phyloP scores from a whole-genome alignment of 2,113 vertebrate species.

The Hypocryptadius cinnamomeus region DNA sequence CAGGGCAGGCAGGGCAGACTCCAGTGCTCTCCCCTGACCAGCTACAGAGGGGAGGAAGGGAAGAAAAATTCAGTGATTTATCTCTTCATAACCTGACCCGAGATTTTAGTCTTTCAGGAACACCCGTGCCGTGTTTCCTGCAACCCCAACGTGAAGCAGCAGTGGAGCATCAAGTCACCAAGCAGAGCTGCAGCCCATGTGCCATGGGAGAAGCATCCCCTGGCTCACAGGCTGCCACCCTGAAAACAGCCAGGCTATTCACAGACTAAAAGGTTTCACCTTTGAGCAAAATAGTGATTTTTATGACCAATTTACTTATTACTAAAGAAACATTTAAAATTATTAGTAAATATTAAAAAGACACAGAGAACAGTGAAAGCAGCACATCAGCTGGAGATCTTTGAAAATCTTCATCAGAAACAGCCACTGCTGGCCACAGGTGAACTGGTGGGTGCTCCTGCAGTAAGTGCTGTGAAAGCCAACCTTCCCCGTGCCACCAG shows the following conservation, averaged over 20 bases:
- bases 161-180: not conserved
- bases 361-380: not conserved
- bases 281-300: not conserved
- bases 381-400: not conserved
- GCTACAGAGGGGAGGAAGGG: not conserved
- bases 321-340: not conserved
- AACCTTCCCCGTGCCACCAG: not conserved
- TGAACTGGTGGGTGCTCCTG: not conserved
- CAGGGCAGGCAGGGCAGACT: not conserved
- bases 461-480: not conserved
- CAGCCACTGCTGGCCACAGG: not conserved
- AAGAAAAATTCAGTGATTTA: not conserved
- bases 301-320: not conserved
- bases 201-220: not conserved
- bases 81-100: not conserved
- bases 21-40: accelerated
- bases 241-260: not conserved
- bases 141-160: not conserved
- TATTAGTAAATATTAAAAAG: not conserved
- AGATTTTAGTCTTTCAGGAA: not conserved
- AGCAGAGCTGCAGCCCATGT: not conserved
- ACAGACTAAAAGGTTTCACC: not conserved
- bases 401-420: not conserved
- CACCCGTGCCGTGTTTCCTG: accelerated
- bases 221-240: not conserved